Evolutionary conservation across 2,797 vertebrate species (phyloP).

Genomic region (Acanthurus leucopareius): DNA sequence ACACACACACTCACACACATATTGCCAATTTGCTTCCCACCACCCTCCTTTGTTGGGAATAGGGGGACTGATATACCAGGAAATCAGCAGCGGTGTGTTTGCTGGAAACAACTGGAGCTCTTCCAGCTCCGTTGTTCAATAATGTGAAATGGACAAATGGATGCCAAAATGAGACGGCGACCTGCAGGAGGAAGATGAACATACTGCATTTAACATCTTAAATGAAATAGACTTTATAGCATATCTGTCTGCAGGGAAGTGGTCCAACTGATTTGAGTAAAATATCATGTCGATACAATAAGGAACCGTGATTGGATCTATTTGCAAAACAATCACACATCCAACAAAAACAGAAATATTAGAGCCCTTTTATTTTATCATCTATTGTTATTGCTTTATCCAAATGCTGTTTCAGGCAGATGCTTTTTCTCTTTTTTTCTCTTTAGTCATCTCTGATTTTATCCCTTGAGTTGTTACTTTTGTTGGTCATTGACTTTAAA

Average conservation of each 20-base stretch:
- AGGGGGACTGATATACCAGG: slow-evolving; percentile 78
- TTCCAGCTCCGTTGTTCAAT: slow-evolving; percentile 81
- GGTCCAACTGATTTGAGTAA: slow-evolving; percentile 18
- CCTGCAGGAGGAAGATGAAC: slow-evolving; percentile 47
- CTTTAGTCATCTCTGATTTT: background rate
- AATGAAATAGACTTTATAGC: slow-evolving; percentile 34
- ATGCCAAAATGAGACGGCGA: slow-evolving; percentile 65
- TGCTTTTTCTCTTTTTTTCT: slow-evolving; percentile 1
- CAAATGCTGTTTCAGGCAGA: background rate
- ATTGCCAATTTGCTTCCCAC: slow-evolving; percentile 51
- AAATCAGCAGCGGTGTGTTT: slow-evolving; percentile 77
- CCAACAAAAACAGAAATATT: background rate
- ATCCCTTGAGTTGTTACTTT: background rate
- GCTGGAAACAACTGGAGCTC: slow-evolving; percentile 84
- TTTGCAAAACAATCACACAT: background rate
- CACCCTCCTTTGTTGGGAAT: slow-evolving; percentile 74
- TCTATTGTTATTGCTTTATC: background rate
- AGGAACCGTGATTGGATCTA: background rate
- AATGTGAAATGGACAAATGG: slow-evolving; percentile 65
- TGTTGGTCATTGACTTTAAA: background rate
- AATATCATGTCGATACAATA: background rate
- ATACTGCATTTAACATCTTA: slow-evolving; percentile 31
- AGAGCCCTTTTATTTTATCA: background rate
- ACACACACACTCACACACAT: slow-evolving; percentile 30
- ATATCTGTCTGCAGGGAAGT: slow-evolving; percentile 16